Base-by-base conservation (phyloP, 2,797 vertebrate genomes). In the Simalia tracyae region DNA sequence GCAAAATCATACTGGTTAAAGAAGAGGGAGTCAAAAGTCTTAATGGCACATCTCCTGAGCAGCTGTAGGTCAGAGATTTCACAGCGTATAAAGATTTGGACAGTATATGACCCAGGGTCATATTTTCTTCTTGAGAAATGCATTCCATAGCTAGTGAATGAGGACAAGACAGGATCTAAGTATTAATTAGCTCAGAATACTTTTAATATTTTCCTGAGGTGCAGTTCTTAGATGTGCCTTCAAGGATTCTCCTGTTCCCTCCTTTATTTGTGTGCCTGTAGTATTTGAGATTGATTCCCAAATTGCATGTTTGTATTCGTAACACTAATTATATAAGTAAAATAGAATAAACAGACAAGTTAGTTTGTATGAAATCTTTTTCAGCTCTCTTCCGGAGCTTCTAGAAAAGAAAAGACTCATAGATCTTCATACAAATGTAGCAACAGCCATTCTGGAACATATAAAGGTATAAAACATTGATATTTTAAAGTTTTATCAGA, bases 371-470 rank as follows among this genome's bases (percentile, higher is more conserved):
- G 96, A 97, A 95, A 94, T 94, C 96, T 92, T 94, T 96, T 97
- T 87, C 96, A 99, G 99, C 97, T 99, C 99, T 96, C 98, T 99
- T 95, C 99, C 99, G 88, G 99, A 99, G 96, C 98, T 99, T 93
- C 97, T 99, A 96, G 99, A 99, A 97, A 99, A 99, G 98, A 99
- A 99, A 94, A 97, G 99, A 81, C 98, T 99, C 90, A 99, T 99
- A 90, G 99, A 99, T 97, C 98, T 99, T 86, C 99, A 99, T 96
- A 99, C 99, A 94, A 99, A 99, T 91, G 99, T 99, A 84, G 99
- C 99, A 94, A 99, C 99, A 28, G 99, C 99, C 0, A 98, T 99
- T 93, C 97, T 99, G 95, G 98, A 99, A 97, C 99, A 99, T 97
- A 99, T 99, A 98, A 99, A 99, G 98, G 99, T 99, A 96, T 84